phyloP scores from a whole-genome alignment of 2,888 invertebrate species.

The Drosophila kokeensis region DNA sequence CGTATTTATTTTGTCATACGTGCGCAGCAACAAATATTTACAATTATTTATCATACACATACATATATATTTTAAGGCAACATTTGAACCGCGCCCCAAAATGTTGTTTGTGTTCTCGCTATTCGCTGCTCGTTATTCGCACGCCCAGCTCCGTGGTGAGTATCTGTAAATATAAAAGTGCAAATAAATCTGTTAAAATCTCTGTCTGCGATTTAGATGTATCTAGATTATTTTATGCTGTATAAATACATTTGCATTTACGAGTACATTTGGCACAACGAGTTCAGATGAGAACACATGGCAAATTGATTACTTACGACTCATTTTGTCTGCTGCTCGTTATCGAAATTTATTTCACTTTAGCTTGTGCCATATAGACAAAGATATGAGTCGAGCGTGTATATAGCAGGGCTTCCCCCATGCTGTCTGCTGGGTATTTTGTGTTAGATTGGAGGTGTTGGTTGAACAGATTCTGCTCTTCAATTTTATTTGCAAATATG shows the following conservation, averaged over 20 bases:
- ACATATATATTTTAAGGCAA: slow-evolving; percentile 53
- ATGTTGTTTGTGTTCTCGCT: slow-evolving; percentile 54
- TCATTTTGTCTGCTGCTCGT: slow-evolving; percentile 76
- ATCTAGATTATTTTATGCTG: slow-evolving; percentile 55
- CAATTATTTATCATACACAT: slow-evolving; percentile 72
- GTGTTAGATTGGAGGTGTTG: neutral
- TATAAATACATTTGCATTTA: slow-evolving; percentile 66
- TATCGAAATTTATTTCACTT: slow-evolving; percentile 62
- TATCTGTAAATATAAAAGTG: slow-evolving; percentile 40
- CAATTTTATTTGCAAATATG: neutral
- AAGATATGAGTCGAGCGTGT: slow-evolving; percentile 24
- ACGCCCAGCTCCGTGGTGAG: slow-evolving; percentile 25
- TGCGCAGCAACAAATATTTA: slow-evolving; percentile 58
- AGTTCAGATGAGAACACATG: slow-evolving; percentile 67
- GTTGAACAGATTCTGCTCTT: neutral
- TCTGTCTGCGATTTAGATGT: slow-evolving; percentile 27
- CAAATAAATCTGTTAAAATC: slow-evolving; percentile 61
- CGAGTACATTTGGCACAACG: slow-evolving; percentile 49
- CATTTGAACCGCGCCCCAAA: slow-evolving; percentile 40
- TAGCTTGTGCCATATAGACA: slow-evolving; percentile 39
- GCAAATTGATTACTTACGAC: slow-evolving; percentile 79
- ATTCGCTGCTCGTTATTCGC: slow-evolving; percentile 37
- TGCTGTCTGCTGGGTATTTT: neutral
- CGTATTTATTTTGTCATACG: slow-evolving; percentile 71
- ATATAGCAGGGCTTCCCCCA: neutral